phyloP scores from a whole-genome alignment of 1,140 invertebrate species.

The Akabosia matsudoensis region DNA sequence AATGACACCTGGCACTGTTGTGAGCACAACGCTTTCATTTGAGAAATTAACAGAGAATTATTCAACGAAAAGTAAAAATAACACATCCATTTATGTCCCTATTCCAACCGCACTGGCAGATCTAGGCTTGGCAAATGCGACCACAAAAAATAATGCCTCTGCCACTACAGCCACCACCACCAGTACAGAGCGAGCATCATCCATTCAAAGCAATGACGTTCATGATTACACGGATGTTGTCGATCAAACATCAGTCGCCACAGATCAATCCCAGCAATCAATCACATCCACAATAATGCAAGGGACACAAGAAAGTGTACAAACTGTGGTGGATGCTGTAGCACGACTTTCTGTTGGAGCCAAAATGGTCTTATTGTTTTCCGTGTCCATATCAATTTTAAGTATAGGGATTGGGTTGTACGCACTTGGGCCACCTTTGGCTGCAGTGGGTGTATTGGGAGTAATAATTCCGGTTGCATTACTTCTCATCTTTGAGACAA shows the following conservation, averaged over 20 bases:
- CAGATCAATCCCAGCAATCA: background rate
- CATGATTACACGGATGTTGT: background rate
- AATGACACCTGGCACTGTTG: background rate
- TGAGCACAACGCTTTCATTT: background rate
- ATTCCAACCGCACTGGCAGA: background rate
- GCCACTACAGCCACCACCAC: background rate
- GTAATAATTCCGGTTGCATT: constrained; percentile 37
- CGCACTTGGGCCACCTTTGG: constrained; percentile 39
- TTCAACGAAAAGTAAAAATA: background rate
- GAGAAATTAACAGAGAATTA: background rate
- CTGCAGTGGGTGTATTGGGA: constrained; percentile 37
- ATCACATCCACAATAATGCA: constrained; percentile 28
- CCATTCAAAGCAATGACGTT: background rate
- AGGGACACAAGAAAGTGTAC: constrained; percentile 32
- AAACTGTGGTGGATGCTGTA: constrained; percentile 29
- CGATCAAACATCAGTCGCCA: background rate
- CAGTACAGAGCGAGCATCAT: background rate
- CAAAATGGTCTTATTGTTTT: constrained; percentile 38
- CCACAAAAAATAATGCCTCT: too few species aligned
- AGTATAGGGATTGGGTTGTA: constrained; percentile 41
- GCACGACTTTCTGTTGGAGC: constrained; percentile 19
- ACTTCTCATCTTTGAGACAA: constrained; percentile 28
- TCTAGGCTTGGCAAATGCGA: background rate
- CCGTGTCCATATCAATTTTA: constrained; percentile 37
- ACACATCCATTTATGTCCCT: background rate